These are phyloP conservation scores for Boleophthalmus pectinirostris DNA, from an alignment of 2,113 vertebrate genomes.

Conservation along the genomic window DNA sequence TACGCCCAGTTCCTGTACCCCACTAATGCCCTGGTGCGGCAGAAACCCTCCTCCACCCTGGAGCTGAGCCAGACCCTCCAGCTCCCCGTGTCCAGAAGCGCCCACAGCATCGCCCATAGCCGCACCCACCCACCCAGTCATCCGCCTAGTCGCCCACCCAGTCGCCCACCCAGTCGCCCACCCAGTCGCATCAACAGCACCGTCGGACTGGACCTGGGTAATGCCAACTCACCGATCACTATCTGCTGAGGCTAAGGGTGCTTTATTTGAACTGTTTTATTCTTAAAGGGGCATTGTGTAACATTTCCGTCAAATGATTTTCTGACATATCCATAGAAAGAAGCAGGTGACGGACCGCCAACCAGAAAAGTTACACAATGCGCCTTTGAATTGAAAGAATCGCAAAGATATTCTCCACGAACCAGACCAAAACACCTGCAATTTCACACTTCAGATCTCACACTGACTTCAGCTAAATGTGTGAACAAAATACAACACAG, in stretches of 20 bases:
- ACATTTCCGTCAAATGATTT: no score
- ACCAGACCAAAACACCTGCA: neutral
- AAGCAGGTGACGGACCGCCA: no score
- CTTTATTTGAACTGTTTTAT: no score
- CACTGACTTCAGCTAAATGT: neutral
- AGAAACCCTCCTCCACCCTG: conserved; percentile 72
- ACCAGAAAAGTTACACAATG: no score
- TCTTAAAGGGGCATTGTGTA: no score
- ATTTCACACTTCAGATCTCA: neutral
- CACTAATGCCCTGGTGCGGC: conserved; percentile 88
- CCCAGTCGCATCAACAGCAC: conserved; percentile 81
- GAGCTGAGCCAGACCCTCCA: conserved; percentile 76
- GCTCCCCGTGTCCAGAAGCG: conserved; percentile 70
- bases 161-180: conserved; percentile 72
- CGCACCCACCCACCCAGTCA: conserved; percentile 47
- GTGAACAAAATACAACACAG: neutral
- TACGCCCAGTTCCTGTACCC: conserved; percentile 95
- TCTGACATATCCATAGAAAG: no score
- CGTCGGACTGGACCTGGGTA: conserved; percentile 86
- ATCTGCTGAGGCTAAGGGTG: no score
- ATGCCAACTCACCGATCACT: neutral
- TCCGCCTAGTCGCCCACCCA: no score
- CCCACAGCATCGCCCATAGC: conserved; percentile 58
- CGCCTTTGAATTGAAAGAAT: no score
- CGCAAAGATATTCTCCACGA: neutral